Evolutionary conservation across 1,140 invertebrate species (phyloP), one percentile per base, ranked within the genome.

Genomic region (Drosophila varians): DNA sequence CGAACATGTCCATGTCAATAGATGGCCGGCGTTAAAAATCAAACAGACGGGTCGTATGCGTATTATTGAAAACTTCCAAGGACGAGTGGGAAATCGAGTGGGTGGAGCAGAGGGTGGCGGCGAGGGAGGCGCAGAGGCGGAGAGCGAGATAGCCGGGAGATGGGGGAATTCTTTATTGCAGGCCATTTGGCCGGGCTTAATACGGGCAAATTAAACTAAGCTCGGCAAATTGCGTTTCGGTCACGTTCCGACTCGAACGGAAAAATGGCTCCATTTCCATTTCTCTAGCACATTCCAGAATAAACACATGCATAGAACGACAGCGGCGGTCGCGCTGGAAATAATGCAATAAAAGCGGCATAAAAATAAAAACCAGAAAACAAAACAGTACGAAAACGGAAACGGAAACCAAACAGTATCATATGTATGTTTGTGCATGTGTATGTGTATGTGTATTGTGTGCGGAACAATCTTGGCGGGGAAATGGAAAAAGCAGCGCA

Each of bases 131-230:
- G 2, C 21, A 38, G 36, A 38, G 36, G 3, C 2, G 11, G 31
- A 38, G 5, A 16, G 5, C 16, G 46, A 43, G 46, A 52, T 21
- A 34, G 46, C n/a, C 25, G 42, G 11, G 38, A 53, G 62, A 36
- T 23, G 62, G 49, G 38, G 51, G 55, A 46, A 38, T 78, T 69
- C 61, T 78, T 82, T 82, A 77, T 58, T 66, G 53, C 58, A 21
- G 52, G 40, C 75, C 40, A 46, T 64, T 48, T 65, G 34, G 61
- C 34, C 12, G 7, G 72, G 71, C 77, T 74, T 78, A 79, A 86
- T 75, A 76, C 74, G 86, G 62, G 77, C 83, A 86, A 87, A 86
- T 86, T 86, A 87, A 86, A 86, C 82, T 87, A 86, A 86, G 82
- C 82, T 70, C 64, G 25, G 55, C 21, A 87, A 77, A 86, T 86